Percentiles rank a stretch among this genome's conserved stretches.
Evolutionary conservation across 1,140 invertebrate genomes (phyloP).

Genomic region (Stegodyphus dumicola): DNA sequence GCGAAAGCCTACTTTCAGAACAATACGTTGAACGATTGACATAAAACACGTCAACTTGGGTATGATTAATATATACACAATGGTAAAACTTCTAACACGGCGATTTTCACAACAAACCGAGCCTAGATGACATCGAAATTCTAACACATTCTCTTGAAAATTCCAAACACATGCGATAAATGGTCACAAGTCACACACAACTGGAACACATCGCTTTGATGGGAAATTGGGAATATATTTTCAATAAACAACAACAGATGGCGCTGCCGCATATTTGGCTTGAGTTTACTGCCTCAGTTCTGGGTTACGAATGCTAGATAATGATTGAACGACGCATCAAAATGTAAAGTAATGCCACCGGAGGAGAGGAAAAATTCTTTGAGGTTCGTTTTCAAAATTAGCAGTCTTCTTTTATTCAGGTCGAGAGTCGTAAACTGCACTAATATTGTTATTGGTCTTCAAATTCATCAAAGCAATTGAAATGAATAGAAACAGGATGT

Average conservation of each 20-base stretch:
- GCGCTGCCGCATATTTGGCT: constrained; percentile 3
- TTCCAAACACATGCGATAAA: constrained; percentile 4
- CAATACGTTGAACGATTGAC: not conserved
- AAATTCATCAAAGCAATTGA: not conserved
- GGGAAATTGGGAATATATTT: too few relatives aligned
- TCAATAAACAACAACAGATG: not conserved
- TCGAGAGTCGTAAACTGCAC: too few relatives aligned
- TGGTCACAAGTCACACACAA: not conserved
- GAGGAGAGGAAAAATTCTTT: not conserved
- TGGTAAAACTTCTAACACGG: constrained; percentile 6
- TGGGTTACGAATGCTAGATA: constrained; percentile 22
- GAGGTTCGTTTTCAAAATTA: not conserved
- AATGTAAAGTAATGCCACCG: not conserved
- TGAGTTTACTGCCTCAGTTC: not conserved
- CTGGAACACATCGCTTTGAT: not conserved
- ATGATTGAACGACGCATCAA: constrained; percentile 59
- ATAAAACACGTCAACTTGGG: constrained; percentile 27
- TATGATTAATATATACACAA: constrained; percentile 43
- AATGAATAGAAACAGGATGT: not conserved
- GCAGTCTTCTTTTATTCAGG: too few relatives aligned
- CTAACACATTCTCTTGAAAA: constrained; percentile 45
- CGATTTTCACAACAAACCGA: not conserved
- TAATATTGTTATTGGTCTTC: too few relatives aligned
- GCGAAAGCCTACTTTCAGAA: too few relatives aligned
- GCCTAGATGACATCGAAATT: constrained; percentile 17